Evolutionary conservation across 1,140 invertebrate species (phyloP), one percentile per base, ranked within the genome.

Genomic region (Battus philenor): DNA sequence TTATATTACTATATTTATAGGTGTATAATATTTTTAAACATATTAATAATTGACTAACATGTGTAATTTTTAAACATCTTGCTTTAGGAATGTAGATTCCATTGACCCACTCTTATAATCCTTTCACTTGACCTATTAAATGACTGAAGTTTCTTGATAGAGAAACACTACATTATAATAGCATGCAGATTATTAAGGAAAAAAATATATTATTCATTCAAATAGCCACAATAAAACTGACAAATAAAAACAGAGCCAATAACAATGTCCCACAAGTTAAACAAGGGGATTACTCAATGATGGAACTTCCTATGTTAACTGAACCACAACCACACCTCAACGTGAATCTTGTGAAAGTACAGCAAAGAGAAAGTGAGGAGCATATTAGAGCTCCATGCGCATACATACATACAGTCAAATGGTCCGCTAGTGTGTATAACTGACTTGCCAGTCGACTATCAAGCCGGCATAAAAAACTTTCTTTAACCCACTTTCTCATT

Each of bases 401-500:
- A 62, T 53, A 59, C 62, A 68, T 65, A 74, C 52, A 59, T 56
- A 72, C 65, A 72, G 55, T 54, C 52, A 59, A 59, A 61, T 61
- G 68, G 57, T 50, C 47, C 36, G 59, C 39, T 50, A 62, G 59
- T 67, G 69, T 62, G 68, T 77, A 67, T 65, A 71, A 69, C n/a
- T n/a, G n/a, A 71, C 70, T 70, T 47, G 67, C 66, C 59, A 44
- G 70, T 76, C 58, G 58, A 78, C 61, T 74, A 67, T 70, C 60
- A 58, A 52, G 65, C 60, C 60, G 55, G 68, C 64, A 70, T 64
- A 76, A 82, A 75, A 79, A 84, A 84, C 80, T 84, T 84, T 84
- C 80, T 84, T 84, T 84, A 84, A 79, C 78, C 80, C 62, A 84
- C 74, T 84, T 84, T 84, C 80, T 72, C 78, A 61, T 61, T 71